Conservation (phyloP, 2,113 vertebrate species). For the Thalassarche chlororhynchos region DNA sequence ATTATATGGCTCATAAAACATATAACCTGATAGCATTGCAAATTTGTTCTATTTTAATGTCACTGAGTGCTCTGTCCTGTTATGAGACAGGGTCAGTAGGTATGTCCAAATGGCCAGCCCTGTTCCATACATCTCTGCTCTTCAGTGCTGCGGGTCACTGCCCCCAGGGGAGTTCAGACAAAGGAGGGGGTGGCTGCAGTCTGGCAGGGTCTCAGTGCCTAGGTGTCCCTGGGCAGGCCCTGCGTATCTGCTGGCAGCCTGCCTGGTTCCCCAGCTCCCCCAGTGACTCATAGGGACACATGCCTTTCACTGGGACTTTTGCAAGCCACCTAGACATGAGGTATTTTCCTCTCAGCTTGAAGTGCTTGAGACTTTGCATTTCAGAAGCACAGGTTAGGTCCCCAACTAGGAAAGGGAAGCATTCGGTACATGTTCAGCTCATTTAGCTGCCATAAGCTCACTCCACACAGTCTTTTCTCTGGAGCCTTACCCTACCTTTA, state of each 20-base stretch:
- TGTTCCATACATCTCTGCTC: neutral
- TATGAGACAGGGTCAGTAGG: neutral
- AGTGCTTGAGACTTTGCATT: neutral
- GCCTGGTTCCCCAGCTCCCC: neutral
- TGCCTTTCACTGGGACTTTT: neutral
- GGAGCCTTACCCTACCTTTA: neutral
- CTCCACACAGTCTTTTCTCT: neutral
- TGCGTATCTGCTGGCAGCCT: neutral
- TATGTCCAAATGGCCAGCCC: neutral
- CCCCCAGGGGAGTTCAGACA: neutral
- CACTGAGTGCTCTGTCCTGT: neutral
- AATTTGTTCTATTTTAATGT: slow-evolving; percentile 56
- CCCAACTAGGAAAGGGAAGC: neutral
- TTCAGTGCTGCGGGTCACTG: neutral
- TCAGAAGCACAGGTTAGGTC: neutral
- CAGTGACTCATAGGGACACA: neutral
- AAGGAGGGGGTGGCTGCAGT: neutral
- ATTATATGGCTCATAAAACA: slow-evolving; percentile 64
- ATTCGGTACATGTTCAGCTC: neutral
- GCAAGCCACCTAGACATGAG: neutral
- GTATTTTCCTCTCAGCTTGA: neutral
- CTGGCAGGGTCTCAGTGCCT: neutral
- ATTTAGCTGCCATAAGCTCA: neutral
- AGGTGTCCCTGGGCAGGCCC: neutral
- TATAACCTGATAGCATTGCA: slow-evolving; percentile 41